Percentiles rank a stretch among this genome's conserved stretches.
Conservation (phyloP, 1,140 invertebrate species). For the Saxidomus purpurata region DNA sequence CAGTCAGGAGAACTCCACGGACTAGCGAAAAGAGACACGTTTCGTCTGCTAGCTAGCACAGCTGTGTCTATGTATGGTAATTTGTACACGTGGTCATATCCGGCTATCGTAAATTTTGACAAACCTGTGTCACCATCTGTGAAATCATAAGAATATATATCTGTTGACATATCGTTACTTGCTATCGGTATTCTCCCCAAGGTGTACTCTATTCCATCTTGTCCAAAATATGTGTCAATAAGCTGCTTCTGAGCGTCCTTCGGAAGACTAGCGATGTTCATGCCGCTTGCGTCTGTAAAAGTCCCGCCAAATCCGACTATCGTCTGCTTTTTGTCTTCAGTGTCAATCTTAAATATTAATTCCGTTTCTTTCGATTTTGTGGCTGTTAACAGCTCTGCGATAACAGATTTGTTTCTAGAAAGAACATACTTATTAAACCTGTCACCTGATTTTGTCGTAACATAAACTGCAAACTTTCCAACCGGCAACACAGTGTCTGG, state of each 20-base stretch:
- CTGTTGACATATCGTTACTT: conserved; percentile 91
- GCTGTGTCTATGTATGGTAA: conserved; percentile 90
- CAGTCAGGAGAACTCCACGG: conserved; percentile 95
- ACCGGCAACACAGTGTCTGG: neutral
- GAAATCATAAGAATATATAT: conserved; percentile 91
- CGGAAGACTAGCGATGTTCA: conserved; percentile 91
- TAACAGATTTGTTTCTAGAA: neutral
- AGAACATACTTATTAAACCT: neutral
- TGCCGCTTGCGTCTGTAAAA: conserved; percentile 93
- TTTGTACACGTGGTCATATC: conserved; percentile 89
- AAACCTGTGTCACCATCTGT: conserved; percentile 89
- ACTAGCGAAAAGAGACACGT: conserved; percentile 89
- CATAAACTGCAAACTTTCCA: neutral
- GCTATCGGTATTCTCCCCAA: conserved; percentile 90
- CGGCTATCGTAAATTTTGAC: conserved; percentile 89
- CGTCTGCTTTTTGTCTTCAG: conserved; percentile 81
- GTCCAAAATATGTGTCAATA: conserved; percentile 88
- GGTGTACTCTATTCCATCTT: conserved; percentile 90
- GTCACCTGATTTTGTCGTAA: conserved; percentile 24
- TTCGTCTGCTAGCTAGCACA: conserved; percentile 80
- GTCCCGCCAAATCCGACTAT: conserved; percentile 94
- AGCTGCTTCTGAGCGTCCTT: conserved; percentile 88
- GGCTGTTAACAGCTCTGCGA: neutral
- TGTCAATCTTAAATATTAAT: conserved; percentile 53
- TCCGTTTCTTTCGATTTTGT: neutral